phyloP scores from a whole-genome alignment of 2,113 vertebrate species.

The Anthoscopus minutus region DNA sequence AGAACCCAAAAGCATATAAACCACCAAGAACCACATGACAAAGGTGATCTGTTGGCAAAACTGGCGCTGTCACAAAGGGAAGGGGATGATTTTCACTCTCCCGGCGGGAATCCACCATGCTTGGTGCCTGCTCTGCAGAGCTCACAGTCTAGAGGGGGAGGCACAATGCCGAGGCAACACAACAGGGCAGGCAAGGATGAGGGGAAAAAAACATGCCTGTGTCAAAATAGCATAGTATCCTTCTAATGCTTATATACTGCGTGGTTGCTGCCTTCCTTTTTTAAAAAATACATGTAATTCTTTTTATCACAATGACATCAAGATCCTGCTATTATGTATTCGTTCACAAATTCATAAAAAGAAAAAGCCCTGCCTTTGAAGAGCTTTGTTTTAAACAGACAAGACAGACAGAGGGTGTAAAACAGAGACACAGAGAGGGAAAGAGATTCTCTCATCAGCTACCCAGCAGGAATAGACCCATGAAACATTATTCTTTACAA shows the following conservation, averaged over 20 bases:
- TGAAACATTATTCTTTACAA: not conserved
- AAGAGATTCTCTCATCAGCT: not conserved
- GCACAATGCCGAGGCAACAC: not conserved
- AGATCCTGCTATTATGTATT: not conserved
- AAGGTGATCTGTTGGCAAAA: not conserved
- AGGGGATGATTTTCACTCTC: not conserved
- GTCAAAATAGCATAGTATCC: not conserved
- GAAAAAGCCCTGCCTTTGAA: not conserved
- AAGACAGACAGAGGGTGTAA: not conserved
- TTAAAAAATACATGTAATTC: not conserved
- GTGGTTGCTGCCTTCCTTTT: not conserved
- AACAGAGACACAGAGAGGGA: not conserved
- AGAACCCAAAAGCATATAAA: not conserved
- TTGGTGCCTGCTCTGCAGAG: slow-evolving; percentile 34
- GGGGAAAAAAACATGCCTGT: not conserved
- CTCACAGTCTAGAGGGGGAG: slow-evolving; percentile 3
- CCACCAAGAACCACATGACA: not conserved
- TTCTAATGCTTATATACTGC: not conserved
- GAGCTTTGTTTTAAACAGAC: not conserved
- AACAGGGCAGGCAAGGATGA: not conserved
- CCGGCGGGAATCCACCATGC: accelerated
- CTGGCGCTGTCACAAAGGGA: not conserved
- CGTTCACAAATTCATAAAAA: not conserved
- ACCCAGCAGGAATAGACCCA: not conserved
- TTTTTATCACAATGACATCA: not conserved